phyloP scores from a whole-genome alignment of 2,888 invertebrate species.

The Galeopsomyia nigrocyanea region DNA sequence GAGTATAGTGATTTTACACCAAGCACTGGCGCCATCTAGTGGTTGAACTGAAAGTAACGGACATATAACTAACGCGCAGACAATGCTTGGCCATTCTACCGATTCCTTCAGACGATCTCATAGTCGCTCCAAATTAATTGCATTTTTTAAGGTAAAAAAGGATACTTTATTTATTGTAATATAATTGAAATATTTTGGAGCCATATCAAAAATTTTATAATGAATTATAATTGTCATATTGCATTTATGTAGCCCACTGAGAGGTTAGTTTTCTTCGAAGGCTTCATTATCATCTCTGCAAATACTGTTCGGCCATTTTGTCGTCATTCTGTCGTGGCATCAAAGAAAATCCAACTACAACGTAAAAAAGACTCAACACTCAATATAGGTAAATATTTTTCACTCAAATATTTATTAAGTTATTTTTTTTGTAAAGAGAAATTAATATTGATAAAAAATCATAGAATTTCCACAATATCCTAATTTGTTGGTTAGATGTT shows the following conservation, averaged over 20 bases:
- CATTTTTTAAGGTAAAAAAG: background rate
- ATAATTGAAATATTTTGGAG: background rate
- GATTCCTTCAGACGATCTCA: constrained; percentile 27
- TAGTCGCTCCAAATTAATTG: background rate
- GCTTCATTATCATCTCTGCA: background rate
- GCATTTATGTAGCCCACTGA: background rate
- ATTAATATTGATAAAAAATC: too few species aligned
- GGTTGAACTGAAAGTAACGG: background rate
- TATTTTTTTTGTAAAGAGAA: too few species aligned
- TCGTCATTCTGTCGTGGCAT: background rate
- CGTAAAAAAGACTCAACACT: too few species aligned
- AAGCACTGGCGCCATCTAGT: background rate
- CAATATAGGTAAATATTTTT: too few species aligned
- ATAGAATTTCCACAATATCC: too few species aligned
- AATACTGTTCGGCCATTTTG: constrained; percentile 21
- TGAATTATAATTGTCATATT: background rate
- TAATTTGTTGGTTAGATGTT: too few species aligned
- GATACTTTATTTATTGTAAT: background rate
- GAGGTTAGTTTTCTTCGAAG: constrained; percentile 16
- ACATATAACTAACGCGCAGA: too few species aligned
- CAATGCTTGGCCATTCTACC: constrained; percentile 6
- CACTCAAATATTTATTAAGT: too few species aligned
- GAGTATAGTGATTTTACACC: background rate
- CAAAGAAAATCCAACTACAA: too few species aligned
- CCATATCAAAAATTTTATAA: background rate